These are phyloP conservation scores for Acinonyx jubatus DNA, from an alignment of 2,113 vertebrate species.

Conservation along the genomic window DNA sequence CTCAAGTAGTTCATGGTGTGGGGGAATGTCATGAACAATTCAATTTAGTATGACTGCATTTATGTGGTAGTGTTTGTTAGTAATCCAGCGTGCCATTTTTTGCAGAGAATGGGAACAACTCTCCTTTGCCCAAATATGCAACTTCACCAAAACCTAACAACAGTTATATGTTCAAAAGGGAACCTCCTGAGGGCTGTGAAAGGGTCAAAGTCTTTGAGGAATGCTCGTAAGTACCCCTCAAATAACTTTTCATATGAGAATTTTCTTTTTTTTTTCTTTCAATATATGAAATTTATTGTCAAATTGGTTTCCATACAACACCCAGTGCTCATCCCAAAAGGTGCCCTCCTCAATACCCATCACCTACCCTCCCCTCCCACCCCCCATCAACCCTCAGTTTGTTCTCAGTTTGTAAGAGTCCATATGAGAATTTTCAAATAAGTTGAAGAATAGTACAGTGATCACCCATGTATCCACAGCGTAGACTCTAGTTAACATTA, in stretches of 20 bases:
- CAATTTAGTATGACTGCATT: neutral
- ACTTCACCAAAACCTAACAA: slow-evolving; percentile 99
- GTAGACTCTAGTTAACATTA: neutral
- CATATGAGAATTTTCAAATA: slow-evolving; percentile 12
- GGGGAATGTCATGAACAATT: neutral
- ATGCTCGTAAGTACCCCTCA: slow-evolving; percentile 91
- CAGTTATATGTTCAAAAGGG: slow-evolving; percentile 99
- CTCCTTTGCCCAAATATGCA: slow-evolving; percentile 97
- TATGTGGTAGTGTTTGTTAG: neutral
- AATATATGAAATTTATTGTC: too few relatives aligned
- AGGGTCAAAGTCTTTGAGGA: slow-evolving; percentile 98
- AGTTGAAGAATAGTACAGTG: neutral
- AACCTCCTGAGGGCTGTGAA: slow-evolving; percentile 98
- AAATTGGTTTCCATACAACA: too few relatives aligned
- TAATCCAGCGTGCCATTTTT: slow-evolving; percentile 68
- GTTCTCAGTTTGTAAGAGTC: too few relatives aligned
- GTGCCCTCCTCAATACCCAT: too few relatives aligned
- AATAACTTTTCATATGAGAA: neutral
- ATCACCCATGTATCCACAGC: neutral
- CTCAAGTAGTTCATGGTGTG: neutral
- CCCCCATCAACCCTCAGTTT: too few relatives aligned
- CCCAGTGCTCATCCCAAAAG: too few relatives aligned
- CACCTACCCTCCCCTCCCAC: too few relatives aligned
- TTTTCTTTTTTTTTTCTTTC: neutral
- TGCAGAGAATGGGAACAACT: slow-evolving; percentile 95